Conservation (phyloP, 2,113 vertebrate genomes). For the Telmatochromis sp. region DNA sequence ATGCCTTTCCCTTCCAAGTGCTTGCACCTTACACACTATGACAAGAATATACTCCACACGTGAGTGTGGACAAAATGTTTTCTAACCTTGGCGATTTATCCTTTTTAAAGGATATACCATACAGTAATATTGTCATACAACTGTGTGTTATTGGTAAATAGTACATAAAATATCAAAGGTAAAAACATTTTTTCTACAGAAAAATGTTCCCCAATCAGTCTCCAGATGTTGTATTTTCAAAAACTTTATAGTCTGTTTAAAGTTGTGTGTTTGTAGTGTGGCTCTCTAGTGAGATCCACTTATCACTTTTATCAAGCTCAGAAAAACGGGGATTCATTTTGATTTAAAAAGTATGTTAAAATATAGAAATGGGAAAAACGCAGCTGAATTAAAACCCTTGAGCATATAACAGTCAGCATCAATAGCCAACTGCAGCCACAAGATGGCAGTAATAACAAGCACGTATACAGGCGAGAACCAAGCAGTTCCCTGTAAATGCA, state of each 20-base stretch:
- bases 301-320: not conserved
- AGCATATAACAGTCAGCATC: not conserved
- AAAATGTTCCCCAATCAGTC: not conserved
- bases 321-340: not conserved
- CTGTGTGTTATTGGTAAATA: not conserved
- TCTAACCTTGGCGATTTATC: not conserved
- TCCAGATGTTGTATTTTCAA: not conserved
- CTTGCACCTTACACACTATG: conserved; percentile 84
- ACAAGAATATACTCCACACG: conserved; percentile 94
- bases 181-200: not conserved
- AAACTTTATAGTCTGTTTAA: not conserved
- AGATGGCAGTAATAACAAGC: not conserved
- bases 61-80: not conserved
- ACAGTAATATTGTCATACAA: not conserved
- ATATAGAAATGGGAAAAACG: not conserved
- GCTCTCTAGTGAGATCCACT: not conserved
- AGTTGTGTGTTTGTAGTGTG: not conserved
- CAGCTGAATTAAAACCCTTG: not conserved
- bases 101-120: not conserved
- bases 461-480: not conserved
- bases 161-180: not conserved
- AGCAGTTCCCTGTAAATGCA: not conserved
- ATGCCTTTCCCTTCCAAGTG: conserved; percentile 90
- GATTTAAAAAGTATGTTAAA: not conserved
- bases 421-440: not conserved